Conservation (phyloP, 2,888 invertebrate genomes). For the Eilema griseolum region DNA sequence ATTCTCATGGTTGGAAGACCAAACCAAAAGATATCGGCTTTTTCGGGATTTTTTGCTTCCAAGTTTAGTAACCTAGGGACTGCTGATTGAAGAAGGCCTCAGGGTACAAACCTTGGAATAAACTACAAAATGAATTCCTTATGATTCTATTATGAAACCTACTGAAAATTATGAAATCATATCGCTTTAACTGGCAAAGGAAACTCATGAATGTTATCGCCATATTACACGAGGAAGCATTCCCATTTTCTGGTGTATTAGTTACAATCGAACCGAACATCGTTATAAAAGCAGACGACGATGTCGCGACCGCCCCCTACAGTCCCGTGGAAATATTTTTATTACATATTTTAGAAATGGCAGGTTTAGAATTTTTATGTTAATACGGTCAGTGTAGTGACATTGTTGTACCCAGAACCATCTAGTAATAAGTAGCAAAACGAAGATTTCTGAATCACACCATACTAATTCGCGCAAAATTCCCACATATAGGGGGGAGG, state of each 20-base stretch:
- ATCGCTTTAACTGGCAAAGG: background rate
- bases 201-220: conserved; percentile 6
- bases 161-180: background rate
- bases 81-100: too few species aligned
- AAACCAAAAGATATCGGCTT: too few species aligned
- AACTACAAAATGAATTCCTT: background rate
- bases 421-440: too few species aligned
- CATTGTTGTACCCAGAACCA: background rate
- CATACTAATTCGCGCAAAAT: too few species aligned
- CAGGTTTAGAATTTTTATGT: too few species aligned
- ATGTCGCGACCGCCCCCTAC: background rate
- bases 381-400: background rate
- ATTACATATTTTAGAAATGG: background rate
- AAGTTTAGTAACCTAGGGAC: too few species aligned
- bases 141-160: background rate
- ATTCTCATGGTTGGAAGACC: too few species aligned
- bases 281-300: background rate
- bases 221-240: conserved; percentile 5
- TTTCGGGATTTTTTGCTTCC: too few species aligned
- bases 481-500: too few species aligned
- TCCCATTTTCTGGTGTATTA: conserved; percentile 6
- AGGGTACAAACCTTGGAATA: background rate
- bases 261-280: conserved; percentile 7
- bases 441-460: too few species aligned
- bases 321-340: background rate